Conservation (phyloP, 2,113 vertebrate species). For the Cephalopholis sonnerati region DNA sequence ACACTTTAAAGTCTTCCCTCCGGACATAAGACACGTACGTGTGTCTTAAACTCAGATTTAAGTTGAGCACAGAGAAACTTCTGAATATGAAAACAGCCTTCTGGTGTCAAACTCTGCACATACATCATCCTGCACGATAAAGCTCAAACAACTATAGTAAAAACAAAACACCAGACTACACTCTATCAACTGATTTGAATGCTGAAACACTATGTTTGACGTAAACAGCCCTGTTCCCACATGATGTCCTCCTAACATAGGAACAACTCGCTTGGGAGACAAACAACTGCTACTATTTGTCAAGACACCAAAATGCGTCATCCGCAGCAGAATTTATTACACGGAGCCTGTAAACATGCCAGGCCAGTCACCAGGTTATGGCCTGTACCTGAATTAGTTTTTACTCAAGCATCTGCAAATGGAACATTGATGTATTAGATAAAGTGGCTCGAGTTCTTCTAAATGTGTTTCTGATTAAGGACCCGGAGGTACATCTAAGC, state of each 20-base stretch:
- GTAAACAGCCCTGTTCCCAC: slow-evolving; percentile 34
- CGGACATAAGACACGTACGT: not conserved
- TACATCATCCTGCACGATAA: not conserved
- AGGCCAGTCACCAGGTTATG: slow-evolving; percentile 13
- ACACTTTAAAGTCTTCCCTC: not conserved
- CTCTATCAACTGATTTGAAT: not conserved
- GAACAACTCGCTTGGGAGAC: slow-evolving; percentile 50
- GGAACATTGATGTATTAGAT: slow-evolving; percentile 66
- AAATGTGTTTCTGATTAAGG: slow-evolving; percentile 79
- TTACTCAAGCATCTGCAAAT: slow-evolving; percentile 48
- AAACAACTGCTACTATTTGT: slow-evolving; percentile 60
- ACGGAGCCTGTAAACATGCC: slow-evolving; percentile 47
- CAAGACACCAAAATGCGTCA: slow-evolving; percentile 55
- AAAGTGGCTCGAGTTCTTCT: slow-evolving; percentile 50
- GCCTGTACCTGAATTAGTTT: slow-evolving; percentile 44
- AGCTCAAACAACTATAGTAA: not conserved
- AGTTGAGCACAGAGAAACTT: not conserved
- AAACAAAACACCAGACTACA: not conserved
- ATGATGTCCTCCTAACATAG: slow-evolving; percentile 47
- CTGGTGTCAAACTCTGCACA: not conserved
- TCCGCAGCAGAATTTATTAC: slow-evolving; percentile 31
- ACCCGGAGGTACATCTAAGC: slow-evolving; percentile 32
- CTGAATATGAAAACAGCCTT: not conserved
- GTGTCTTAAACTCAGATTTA: not conserved
- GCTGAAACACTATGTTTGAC: slow-evolving; percentile 5